Base-by-base conservation (phyloP, 2,113 vertebrate species). In the Chionis minor region DNA sequence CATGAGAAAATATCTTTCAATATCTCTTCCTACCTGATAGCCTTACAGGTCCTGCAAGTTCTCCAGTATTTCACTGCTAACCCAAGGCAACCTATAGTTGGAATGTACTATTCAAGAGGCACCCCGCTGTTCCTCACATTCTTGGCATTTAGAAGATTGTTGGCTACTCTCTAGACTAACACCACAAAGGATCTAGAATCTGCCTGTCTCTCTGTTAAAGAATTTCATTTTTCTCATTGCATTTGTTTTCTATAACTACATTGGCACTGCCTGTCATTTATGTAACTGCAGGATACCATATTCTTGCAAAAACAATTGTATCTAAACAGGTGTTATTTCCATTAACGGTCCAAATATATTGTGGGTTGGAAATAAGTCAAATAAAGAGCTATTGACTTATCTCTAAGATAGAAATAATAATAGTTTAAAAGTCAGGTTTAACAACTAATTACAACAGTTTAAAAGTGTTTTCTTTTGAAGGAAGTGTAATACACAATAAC, bases 241-340 rank as follows among this genome's bases (percentile, higher is more conserved):
- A 19, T 92, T 9, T 78, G 6, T 90, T 83, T 93, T 70, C 44
- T 52, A 30, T 66, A 66, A 61, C 26, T 74, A 5, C 3, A 49
- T 38, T 56, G 38, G 3, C 5, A 33, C 27, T 66, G 10, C 2
- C 67, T 86, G 42, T 70, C 33, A 77, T 82, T 90, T 85, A 40
- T 44, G 5, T 55, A 80, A 52, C 7, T 1, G 2, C 6, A 74
- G 14, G 24, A 78, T 8, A 49, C 24, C 3, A 58, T 40, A 10
- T 22, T 35, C 7, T 54, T 74, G 19, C 49, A 61, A 45, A 73
- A 95, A 65, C 21, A 22, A 49, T 45, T 51, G 14, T 28, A 51
- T 85, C 24, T 79, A 77, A 93, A n/a, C 30, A 70, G 14, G 33
- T 79, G 16, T 38, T 54, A 73, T 54, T 96, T 92, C 38, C 44